Base-by-base conservation (phyloP, 2,888 invertebrate genomes). In the Anodontia alba region DNA sequence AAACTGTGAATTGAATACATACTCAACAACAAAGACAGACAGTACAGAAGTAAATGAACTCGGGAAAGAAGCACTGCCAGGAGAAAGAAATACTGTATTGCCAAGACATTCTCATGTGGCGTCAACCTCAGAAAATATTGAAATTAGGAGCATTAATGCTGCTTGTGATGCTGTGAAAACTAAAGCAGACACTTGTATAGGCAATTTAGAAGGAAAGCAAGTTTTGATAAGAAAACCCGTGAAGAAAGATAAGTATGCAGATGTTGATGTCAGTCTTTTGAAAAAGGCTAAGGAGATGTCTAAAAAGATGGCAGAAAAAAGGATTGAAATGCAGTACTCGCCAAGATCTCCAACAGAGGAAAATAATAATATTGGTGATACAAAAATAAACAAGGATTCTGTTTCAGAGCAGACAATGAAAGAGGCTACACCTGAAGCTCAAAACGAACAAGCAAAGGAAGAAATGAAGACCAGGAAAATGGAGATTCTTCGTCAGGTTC, bases 211-310 rank as follows among this genome's bases (percentile, higher is more conserved):
- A 49, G 49, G 23, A 62, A 62, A 33, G 62, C 17, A 62, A 20
- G 7, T 1, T 33, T 33, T 33, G 17, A 8, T 2, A 62, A 31
- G 20, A 17, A 62, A 8, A 1, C 62, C 23, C 3, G 26, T 46
- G 12, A 62, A 57, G n/a, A 77, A 67, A n/a, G 20, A 38, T 42
- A 77, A 23, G 42, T 15, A 69, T 81, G 80, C 82, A 29, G 76
- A 81, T 31, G 75, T 85, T 62, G 80, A 85, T 67, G 73, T 38
- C 76, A 74, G 75, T 74, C 38, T 85, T 5, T 62, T 85, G 46
- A 78, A 76, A 57, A 80, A 76, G 62, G 85, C 85, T 20, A 78
- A 80, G 33, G 31, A 80, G 15, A 83, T 85, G 82, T 76, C 85
- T n/a, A 78, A 72, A 49, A 80, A 74, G 69, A 82, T 85, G 82